These are phyloP conservation scores for Bos indicus DNA, from an alignment of 2,113 vertebrate genomes.

Conservation along the genomic window DNA sequence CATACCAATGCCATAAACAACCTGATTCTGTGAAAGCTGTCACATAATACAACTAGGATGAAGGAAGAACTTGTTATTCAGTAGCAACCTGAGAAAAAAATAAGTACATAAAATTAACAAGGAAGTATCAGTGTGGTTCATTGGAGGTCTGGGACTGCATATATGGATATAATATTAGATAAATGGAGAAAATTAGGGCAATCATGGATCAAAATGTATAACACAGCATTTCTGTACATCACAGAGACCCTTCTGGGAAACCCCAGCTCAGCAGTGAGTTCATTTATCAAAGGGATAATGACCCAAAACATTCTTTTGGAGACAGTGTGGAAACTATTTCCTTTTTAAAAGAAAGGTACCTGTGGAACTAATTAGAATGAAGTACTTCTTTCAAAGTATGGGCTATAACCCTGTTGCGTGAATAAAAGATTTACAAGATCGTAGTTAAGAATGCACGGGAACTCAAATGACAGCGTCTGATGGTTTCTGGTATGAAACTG, in stretches of 20 bases:
- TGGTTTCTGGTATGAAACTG: slow-evolving; percentile 29
- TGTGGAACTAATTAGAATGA: slow-evolving; percentile 82
- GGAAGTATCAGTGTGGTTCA: slow-evolving; percentile 63
- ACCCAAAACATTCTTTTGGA: slow-evolving; percentile 74
- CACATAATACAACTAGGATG: slow-evolving; percentile 2
- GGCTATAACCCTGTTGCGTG: slow-evolving; percentile 67
- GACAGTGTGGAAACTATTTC: slow-evolving; percentile 58
- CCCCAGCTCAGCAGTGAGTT: slow-evolving; percentile 40
- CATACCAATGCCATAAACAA: slow-evolving; percentile 50
- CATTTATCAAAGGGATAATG: slow-evolving; percentile 79
- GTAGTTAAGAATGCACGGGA: slow-evolving; percentile 31
- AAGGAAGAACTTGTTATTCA: slow-evolving; percentile 50
- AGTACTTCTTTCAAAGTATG: slow-evolving; percentile 72
- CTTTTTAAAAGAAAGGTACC: slow-evolving; percentile 70
- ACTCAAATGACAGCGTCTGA: slow-evolving; percentile 9
- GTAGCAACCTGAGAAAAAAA: slow-evolving; percentile 72
- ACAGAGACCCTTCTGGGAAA: slow-evolving; percentile 69
- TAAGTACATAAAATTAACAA: slow-evolving; percentile 72
- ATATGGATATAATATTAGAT: slow-evolving; percentile 62
- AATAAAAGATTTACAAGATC: slow-evolving; percentile 74
- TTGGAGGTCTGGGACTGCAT: slow-evolving; percentile 58
- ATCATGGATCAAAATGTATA: slow-evolving; percentile 69
- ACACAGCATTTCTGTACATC: slow-evolving; percentile 62
- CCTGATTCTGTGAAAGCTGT: slow-evolving; percentile 45
- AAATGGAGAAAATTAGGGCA: slow-evolving; percentile 75